Conservation (phyloP, 37 sponge, comb jelly and placozoan genomes). For the Eunapius fragilis region DNA sequence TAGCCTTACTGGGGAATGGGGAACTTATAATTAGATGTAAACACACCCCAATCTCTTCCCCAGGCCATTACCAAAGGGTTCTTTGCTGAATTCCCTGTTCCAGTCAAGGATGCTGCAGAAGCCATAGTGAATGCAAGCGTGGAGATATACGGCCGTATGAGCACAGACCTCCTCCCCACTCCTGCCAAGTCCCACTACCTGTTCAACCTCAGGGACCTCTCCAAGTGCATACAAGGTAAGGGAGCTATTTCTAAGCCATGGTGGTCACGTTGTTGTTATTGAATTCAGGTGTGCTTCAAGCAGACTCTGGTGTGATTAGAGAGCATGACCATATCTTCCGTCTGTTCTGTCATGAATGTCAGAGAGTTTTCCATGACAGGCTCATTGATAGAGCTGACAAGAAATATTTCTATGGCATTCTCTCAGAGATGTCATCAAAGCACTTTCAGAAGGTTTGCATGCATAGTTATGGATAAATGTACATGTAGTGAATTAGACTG, state of each 20-base stretch:
- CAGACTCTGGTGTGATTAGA: constrained; percentile 95
- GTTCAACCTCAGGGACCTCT: constrained; percentile 97
- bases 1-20: no score
- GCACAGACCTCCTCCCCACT: constrained; percentile 96
- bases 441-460: constrained; percentile 80
- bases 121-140: constrained; percentile 95
- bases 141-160: constrained; percentile 96
- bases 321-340: constrained; percentile 88
- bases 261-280: no score
- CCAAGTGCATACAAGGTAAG: constrained; percentile 98
- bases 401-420: constrained; percentile 88
- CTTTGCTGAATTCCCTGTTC: constrained; percentile 90
- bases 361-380: constrained; percentile 97
- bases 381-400: constrained; percentile 93
- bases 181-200: constrained; percentile 99
- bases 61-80: constrained; percentile 93
- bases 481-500: not conserved
- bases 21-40: no score
- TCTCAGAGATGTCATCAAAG: constrained; percentile 95
- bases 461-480: not conserved
- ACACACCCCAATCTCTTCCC: not conserved
- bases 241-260: no score
- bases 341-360: constrained; percentile 96
- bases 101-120: constrained; percentile 89
- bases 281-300: constrained; percentile 92